These are phyloP conservation scores for Siderastrea radians DNA, from an alignment of 92 coral and sea anemone species.

Conservation along the genomic window DNA sequence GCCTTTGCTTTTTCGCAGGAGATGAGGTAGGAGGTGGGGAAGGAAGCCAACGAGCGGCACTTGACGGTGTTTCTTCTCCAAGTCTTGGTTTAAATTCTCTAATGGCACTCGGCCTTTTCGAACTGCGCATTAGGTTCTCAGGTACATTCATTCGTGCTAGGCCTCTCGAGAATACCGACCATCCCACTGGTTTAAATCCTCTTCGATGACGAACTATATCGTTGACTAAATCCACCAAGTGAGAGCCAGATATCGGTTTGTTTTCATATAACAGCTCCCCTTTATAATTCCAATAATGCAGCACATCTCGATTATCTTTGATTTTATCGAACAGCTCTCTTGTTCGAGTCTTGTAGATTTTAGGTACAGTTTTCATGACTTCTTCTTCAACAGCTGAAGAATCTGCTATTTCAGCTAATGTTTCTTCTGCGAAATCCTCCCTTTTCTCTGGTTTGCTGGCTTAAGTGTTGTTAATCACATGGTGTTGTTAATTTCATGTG, in stretches of 20 bases:
- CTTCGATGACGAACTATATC: neutral
- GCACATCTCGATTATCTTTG: slow-evolving; percentile 1
- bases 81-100: slow-evolving; percentile 28
- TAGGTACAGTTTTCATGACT: slow-evolving; percentile 25
- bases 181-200: neutral
- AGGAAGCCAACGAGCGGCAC: slow-evolving; percentile 6
- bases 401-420: too few relatives aligned
- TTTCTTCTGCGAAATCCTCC: neutral
- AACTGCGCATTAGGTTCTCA: slow-evolving; percentile 39
- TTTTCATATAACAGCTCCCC: neutral
- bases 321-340: neutral
- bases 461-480: neutral
- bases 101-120: slow-evolving; percentile 20
- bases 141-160: slow-evolving; percentile 45
- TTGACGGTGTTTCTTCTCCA: neutral
- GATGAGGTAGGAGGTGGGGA: slow-evolving; percentile 37
- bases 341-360: neutral
- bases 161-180: slow-evolving; percentile 2
- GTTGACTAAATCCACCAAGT: slow-evolving; percentile 1
- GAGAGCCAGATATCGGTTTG: slow-evolving; percentile 6
- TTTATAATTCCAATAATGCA: slow-evolving; percentile 13
- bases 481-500: slow-evolving; percentile 24
- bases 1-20: neutral
- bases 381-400: neutral
- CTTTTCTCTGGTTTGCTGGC: neutral